Conservation (phyloP, 2,888 invertebrate species). For the Junonia oenone region DNA sequence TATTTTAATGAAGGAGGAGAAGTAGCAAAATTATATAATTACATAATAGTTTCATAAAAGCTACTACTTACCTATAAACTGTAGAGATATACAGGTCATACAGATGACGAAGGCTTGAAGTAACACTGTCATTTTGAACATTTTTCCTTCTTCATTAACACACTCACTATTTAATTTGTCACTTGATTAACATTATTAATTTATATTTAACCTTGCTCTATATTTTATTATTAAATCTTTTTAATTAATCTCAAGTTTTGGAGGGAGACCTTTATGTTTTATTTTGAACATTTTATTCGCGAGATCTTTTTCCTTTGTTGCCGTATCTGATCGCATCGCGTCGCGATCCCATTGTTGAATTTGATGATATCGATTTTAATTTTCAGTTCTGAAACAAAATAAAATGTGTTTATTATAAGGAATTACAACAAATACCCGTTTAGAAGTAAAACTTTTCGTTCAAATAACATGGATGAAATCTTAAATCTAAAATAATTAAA, state of each 20-base stretch:
- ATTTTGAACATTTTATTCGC: background rate
- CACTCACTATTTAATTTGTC: slow-evolving; percentile 14
- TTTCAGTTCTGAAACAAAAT: slow-evolving; percentile 3
- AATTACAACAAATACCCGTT: too few relatives aligned
- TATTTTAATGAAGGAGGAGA: too few relatives aligned
- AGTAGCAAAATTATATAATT: too few relatives aligned
- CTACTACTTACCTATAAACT: slow-evolving; percentile 56
- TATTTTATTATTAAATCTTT: background rate
- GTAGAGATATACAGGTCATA: slow-evolving; percentile 48
- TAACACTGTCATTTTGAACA: slow-evolving; percentile 56
- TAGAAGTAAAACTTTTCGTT: too few relatives aligned
- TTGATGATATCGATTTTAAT: background rate
- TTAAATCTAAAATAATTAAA: too few relatives aligned
- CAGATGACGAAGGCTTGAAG: slow-evolving; percentile 40
- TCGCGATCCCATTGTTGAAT: background rate
- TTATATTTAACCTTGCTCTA: background rate
- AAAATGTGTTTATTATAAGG: background rate
- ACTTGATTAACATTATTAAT: background rate
- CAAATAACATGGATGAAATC: too few relatives aligned
- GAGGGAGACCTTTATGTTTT: background rate
- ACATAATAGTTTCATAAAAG: background rate
- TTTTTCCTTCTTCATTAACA: slow-evolving; percentile 30
- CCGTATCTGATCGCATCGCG: slow-evolving; percentile 1
- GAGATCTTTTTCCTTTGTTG: background rate
- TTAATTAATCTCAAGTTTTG: background rate